Base-by-base conservation (phyloP, 2,113 vertebrate genomes). In the Megaceryle maxima region DNA sequence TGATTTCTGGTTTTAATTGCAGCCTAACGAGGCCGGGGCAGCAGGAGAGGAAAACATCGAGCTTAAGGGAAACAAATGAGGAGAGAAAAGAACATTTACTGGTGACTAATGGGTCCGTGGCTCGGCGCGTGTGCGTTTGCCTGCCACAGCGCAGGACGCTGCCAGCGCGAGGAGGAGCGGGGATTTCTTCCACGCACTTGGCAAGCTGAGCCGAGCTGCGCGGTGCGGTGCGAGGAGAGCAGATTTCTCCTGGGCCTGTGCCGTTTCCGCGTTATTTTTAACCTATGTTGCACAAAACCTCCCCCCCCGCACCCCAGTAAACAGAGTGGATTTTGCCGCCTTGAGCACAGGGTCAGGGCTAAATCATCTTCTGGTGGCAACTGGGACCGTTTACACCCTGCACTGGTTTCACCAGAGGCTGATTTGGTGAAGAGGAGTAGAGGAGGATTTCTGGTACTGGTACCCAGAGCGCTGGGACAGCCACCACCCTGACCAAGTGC, bases 1-100 rank as follows among this genome's bases (percentile, higher is more conserved):
- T 93, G 90, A 95, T 90, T 94, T 78, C 90, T 31, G 66, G 67
- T 73, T 97, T 93, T 96, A 93, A 96, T 86, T 93, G 85, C 94
- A 95, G 78, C 91, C 78, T 95, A 96, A 96, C 59, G 70, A 96
- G 84, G 62, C 78, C 4, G 5, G 94, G 94, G 84, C 93, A 95
- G 93, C 78, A 62, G 94, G 94, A 95, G 70, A 85, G 74, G 91
- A 93, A 97, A 96, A 92, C 75, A 87, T 90, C 69, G 14, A 95
- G 87, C 83, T 83, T 81, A 11, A 69, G 68, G 81, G 94, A 90
- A 95, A 91, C 78, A 96, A 91, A 84, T n/a, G 3, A 4, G 69
- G 89, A 94, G 69, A 96, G 83, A 92, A 95, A 97, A 92, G 92
- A 81, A 91, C 92, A 89, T 92, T 96, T 88, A 56, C 57, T 35